Evolutionary conservation across 2,797 vertebrate genomes (phyloP), one percentile per base, ranked within the genome.

Genomic region (Takifugu rubripes): DNA sequence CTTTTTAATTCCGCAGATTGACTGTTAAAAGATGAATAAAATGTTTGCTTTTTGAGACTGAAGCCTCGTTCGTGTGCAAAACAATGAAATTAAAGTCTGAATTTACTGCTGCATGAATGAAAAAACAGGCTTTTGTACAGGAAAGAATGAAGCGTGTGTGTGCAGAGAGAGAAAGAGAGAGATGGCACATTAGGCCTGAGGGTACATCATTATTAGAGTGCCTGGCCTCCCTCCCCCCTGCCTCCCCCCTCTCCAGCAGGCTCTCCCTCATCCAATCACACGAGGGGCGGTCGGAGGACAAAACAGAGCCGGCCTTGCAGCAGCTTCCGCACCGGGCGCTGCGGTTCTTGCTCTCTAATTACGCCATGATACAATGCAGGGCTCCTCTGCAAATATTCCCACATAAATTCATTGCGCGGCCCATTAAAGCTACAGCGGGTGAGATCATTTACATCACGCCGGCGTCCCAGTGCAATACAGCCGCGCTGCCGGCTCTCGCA

Each of bases 201-300:
- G 89, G 85, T 54, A 72, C 82, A 87, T 89, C 82, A 83, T 91
- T 89, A 90, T 90, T 90, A 87, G 80, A 87, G 65, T 62, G 68
- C 61, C 75, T 79, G 68, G 72, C 70, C 70, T 72, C 64, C 56
- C 75, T 67, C 66, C 29, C 64, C 62, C 56, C 42, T 40, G 11
- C 53, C 45, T 45, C 25, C 54, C 44, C 59, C 21, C 43, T 21
- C 66, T 64, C 53, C 15, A 40, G 40, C 51, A 52, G 52, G 45
- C 50, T 47, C 52, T 11, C 61, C 49, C 11, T 60, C 67, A 15
- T 76, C 78, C 79, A 78, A 75, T 84, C 75, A 77, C 67, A 21
- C 21, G 21, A 69, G 72, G 16, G 61, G 57, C 59, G 66, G 76
- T 76, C 45, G 63, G 59, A 79, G 80, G 78, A 75, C 72, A 59